Percentiles rank a stretch among this genome's conserved stretches.
These are phyloP conservation scores for Poeciliopsis prolifica DNA, from an alignment of 2,113 vertebrate species.

Conservation along the genomic window DNA sequence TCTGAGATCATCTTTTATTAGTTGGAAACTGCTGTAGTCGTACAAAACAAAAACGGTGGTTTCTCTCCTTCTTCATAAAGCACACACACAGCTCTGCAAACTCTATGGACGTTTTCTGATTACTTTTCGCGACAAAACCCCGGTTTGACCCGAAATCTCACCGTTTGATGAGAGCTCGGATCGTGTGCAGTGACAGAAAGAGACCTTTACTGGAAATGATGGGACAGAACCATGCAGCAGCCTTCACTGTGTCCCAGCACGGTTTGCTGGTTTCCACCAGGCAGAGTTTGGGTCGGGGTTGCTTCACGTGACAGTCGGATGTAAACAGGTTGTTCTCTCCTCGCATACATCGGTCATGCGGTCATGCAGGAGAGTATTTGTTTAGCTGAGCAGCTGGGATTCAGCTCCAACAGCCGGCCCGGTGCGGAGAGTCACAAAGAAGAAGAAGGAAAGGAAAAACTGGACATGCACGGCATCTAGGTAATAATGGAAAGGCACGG, in stretches of 20 bases:
- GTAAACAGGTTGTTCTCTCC: constrained; percentile 30
- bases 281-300: neutral
- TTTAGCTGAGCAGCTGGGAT: constrained; percentile 15
- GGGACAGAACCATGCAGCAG: constrained; percentile 38
- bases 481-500: constrained; percentile 69
- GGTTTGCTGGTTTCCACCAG: constrained; percentile 15
- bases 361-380: constrained; percentile 60
- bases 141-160: constrained; percentile 10
- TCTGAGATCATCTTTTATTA: constrained; percentile 25
- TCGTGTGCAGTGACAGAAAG: neutral
- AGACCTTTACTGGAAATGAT: constrained; percentile 11
- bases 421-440: neutral
- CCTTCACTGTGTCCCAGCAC: constrained; percentile 48
- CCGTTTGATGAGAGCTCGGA: constrained; percentile 26
- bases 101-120: constrained; percentile 17
- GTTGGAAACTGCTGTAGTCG: constrained; percentile 21
- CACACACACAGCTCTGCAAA: constrained; percentile 16
- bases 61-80: constrained; percentile 1
- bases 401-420: constrained; percentile 10
- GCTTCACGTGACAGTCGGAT: constrained; percentile 34
- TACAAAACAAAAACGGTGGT: neutral
- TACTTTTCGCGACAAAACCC: constrained; percentile 11
- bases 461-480: constrained; percentile 23
- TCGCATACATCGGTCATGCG: constrained; percentile 51
- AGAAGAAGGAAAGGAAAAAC: constrained; percentile 7